Percentiles rank a stretch among this genome's conserved stretches.
phyloP scores from a whole-genome alignment of 2,113 vertebrate species.

The Crypturellus undulatus region DNA sequence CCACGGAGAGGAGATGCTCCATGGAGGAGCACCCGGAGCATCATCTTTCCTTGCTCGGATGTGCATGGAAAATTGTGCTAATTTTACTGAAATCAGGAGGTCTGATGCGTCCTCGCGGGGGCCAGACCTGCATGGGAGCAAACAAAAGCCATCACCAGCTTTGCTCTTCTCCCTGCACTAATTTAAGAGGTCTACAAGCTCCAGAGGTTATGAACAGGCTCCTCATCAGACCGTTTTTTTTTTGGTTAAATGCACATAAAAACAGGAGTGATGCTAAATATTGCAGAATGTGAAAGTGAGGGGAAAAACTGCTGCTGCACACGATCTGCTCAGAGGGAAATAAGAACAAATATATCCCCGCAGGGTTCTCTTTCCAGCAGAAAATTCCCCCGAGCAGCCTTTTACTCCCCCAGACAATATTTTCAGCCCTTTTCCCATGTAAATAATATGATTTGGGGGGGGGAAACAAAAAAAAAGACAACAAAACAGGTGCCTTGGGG shows the following conservation, averaged over 20 bases:
- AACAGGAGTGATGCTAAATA: background rate
- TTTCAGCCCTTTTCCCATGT: background rate
- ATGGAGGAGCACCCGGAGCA: fast-evolving
- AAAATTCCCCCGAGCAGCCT: background rate
- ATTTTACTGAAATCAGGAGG: background rate
- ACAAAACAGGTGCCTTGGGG: background rate
- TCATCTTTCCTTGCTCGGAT: background rate
- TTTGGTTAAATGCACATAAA: fast-evolving
- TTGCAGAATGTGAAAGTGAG: background rate
- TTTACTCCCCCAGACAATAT: background rate
- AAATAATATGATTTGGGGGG: background rate
- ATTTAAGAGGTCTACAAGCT: background rate
- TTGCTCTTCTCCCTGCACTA: background rate
- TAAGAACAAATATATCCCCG: background rate
- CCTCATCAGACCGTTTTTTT: background rate
- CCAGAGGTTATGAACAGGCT: background rate
- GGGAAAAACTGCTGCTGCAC: background rate
- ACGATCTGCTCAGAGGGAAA: background rate
- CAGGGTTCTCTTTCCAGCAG: background rate
- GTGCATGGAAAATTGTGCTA: too few relatives aligned
- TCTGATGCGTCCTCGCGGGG: fast-evolving
- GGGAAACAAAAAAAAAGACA: background rate
- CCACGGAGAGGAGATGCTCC: background rate
- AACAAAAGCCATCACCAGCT: background rate
- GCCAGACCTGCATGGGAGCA: background rate